Conservation (phyloP, 2,888 invertebrate species). For the Tenthredo distinguenda region DNA sequence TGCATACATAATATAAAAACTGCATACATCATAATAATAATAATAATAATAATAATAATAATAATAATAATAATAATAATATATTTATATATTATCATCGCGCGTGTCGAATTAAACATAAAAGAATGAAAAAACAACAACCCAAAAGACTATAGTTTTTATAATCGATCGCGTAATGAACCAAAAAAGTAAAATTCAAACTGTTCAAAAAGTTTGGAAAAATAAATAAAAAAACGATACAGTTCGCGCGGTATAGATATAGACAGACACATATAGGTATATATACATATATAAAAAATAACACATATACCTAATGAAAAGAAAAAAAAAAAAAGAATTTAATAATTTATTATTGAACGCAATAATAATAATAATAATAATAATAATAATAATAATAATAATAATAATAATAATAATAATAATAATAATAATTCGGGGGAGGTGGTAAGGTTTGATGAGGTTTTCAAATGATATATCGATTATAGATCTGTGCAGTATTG, state of each 20-base stretch:
- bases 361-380: slow-evolving; percentile 4
- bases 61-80: background rate
- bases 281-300: background rate
- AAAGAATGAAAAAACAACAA: background rate
- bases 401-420: background rate
- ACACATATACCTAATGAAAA: background rate
- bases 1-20: background rate
- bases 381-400: background rate
- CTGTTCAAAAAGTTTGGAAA: background rate
- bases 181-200: background rate
- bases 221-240: background rate
- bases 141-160: background rate
- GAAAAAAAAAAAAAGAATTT: background rate
- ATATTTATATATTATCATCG: background rate
- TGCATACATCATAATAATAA: background rate
- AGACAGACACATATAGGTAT: background rate
- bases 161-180: background rate
- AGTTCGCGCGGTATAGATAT: background rate
- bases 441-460: background rate
- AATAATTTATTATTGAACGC: background rate
- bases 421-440: background rate
- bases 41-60: background rate
- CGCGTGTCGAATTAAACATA: background rate
- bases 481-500: background rate
- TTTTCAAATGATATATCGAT: background rate